A percentile compares a stretch with the other conserved stretches of the same genome.
These are phyloP conservation scores for Myanophis thanlyinensis DNA, from an alignment of 2,113 vertebrate species.

Conservation along the genomic window DNA sequence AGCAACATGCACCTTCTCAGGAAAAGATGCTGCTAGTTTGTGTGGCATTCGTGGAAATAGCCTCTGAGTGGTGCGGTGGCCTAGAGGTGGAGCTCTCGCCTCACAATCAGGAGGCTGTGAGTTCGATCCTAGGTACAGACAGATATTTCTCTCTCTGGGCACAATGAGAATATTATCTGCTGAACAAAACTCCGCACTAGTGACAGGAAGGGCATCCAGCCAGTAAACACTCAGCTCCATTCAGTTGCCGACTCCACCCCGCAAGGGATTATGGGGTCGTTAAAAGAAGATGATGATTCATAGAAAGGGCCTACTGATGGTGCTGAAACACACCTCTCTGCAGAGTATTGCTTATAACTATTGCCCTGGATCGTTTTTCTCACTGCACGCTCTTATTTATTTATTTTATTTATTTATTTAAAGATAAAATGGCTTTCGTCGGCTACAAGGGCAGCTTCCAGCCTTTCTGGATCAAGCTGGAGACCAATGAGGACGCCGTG, in stretches of 20 bases:
- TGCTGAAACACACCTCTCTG: not conserved
- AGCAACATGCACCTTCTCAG: not conserved
- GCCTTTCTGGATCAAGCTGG: constrained; percentile 81
- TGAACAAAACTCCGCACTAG: no score
- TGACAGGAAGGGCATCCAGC: no score
- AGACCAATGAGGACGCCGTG: constrained; percentile 71
- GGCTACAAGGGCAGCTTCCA: constrained; percentile 84
- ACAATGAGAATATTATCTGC: no score
- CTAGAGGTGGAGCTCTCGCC: no score
- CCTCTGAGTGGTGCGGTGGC: not conserved
- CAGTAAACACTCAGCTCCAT: no score
- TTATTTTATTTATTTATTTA: not conserved
- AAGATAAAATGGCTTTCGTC: constrained; percentile 80
- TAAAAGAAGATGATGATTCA: no score
- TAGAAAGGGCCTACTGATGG: not conserved
- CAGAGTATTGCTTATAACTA: not conserved
- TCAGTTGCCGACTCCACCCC: no score
- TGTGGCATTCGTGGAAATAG: not conserved
- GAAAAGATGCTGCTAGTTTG: not conserved
- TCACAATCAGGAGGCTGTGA: no score
- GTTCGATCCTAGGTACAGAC: no score
- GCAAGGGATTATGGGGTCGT: no score
- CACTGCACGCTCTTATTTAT: not conserved
- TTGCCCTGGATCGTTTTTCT: not conserved
- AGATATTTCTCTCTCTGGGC: no score